Base-by-base conservation (phyloP, 2,888 invertebrate species). In the Hypselothyrea guttata region DNA sequence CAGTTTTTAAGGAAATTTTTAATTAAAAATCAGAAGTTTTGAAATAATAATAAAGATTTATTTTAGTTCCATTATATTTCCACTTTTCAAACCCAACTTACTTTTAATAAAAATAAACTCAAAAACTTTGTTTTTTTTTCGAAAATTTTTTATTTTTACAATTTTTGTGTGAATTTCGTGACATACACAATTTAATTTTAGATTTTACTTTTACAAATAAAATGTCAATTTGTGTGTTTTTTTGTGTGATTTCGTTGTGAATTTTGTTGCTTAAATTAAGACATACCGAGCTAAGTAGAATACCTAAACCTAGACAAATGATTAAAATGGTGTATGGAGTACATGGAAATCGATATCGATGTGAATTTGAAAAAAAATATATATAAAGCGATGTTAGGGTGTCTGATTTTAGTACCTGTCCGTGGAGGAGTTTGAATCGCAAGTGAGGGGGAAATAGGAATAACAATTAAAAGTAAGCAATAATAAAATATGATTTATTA, bases 261-360 rank as follows among this genome's bases (percentile, higher is more conserved):
- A 45, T 55, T 51, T 27, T 51, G 38, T 33, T 8, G 44, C 62
- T 72, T 78, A 84, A 78, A 65, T 62, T 77, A 84, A 64, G 47
- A 60, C 59, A 71, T 84, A 78, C 75, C 82, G 49, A 67, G 59
- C 84, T 78, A 22, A 22, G 22, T 22, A 78, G 47, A 67, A 81
- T 77, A 79, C 78, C 84, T 79, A 79, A 75, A 79, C 78, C 78
- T 79, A 79, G 59, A 75, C 58, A 78, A 84, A 84, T 84, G 78
- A 65, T 61, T 58, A 76, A 38, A 22, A 22, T 22, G 22, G 22
- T 22, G 5, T 59, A 71, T 75, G 59, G 53, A 54, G 27, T 45
- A 54, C 8, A 22, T 22, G 22, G 22, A 22, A n/a, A 48, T 57
- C 27, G 47, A 37, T 51, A 55, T 60, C 27, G 48, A 53, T 44